Evolutionary conservation across 1,140 invertebrate species (phyloP).

Genomic region (Riptortus pedestris): DNA sequence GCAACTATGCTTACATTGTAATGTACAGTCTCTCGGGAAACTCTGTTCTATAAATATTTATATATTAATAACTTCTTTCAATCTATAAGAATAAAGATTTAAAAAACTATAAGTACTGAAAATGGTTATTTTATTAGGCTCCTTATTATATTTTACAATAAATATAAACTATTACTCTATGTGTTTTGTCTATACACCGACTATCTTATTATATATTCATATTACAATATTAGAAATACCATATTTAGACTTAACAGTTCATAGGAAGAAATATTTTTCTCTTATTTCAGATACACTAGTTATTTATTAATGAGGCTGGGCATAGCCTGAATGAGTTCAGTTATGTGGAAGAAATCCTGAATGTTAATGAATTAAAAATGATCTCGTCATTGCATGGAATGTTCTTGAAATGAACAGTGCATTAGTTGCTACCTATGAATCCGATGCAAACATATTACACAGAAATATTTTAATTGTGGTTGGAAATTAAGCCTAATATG

Average conservation of each 20-base stretch:
- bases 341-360: no score
- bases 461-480: no score
- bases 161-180: background rate
- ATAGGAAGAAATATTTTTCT: background rate
- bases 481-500: no score
- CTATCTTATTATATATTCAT: background rate
- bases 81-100: constrained; percentile 8
- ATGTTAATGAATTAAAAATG: no score
- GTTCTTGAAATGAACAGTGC: no score
- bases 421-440: no score
- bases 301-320: background rate
- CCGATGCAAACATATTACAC: no score
- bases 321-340: no score
- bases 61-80: background rate
- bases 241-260: no score
- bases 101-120: constrained; percentile 6
- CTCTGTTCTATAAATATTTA: background rate
- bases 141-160: background rate
- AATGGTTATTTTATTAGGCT: constrained; percentile 1
- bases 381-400: no score
- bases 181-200: background rate
- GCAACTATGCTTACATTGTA: background rate
- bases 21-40: background rate
- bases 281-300: background rate
- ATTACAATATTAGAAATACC: background rate